A percentile compares a stretch with the other conserved stretches of the same genome.
Conservation (phyloP, 2,797 vertebrate species). For the Anguilla anguilla region DNA sequence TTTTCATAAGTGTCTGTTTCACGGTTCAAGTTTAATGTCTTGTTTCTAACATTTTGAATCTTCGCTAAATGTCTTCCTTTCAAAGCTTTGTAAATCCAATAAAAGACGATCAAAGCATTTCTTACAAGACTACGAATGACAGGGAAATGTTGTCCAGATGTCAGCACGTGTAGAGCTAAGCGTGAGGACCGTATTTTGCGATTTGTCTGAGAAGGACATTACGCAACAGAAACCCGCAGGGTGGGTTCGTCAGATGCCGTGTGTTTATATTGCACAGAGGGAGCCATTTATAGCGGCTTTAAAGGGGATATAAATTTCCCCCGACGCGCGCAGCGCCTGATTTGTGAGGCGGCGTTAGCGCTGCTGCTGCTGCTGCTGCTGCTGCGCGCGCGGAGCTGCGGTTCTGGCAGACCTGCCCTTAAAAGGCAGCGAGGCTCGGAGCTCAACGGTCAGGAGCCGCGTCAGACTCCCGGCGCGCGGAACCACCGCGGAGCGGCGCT, state of each 20-base stretch:
- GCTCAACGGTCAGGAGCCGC: background rate
- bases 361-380: constrained; percentile 39
- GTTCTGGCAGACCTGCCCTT: constrained; percentile 20
- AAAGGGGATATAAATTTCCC: constrained; percentile 42
- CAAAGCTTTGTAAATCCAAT: no score
- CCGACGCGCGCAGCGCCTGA: constrained; percentile 64
- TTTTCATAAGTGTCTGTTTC: no score
- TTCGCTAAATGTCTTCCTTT: no score
- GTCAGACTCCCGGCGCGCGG: background rate
- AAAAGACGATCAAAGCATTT: background rate
- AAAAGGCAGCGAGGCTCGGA: constrained; percentile 18
- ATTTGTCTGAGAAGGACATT: background rate
- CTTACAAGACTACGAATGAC: background rate
- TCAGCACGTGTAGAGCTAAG: background rate
- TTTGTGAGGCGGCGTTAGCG: constrained; percentile 72
- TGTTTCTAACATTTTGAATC: no score
- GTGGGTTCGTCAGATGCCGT: background rate
- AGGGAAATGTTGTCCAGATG: background rate
- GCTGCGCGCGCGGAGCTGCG: constrained; percentile 37
- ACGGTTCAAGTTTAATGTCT: no score
- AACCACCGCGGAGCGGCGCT: background rate
- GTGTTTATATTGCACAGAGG: background rate
- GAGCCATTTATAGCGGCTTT: constrained; percentile 9
- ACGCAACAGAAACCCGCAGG: background rate
- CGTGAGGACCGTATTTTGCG: background rate